Conservation (phyloP, 2,797 vertebrate genomes). For the Sebastiscus tertius region DNA sequence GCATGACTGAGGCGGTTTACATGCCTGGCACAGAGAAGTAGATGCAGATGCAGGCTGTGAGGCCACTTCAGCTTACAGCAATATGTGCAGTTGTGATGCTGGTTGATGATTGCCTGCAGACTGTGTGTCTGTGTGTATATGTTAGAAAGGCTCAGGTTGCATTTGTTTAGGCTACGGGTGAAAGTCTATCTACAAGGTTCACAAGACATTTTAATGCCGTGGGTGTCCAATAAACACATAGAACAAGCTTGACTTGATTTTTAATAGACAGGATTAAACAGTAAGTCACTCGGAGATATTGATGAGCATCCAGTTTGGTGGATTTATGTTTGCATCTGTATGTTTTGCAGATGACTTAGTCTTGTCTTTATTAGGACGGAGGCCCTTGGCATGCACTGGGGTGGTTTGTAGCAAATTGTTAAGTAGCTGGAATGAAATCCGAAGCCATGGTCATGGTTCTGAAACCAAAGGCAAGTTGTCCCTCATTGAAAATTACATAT, state of each 20-base stretch:
- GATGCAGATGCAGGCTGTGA: slow-evolving; percentile 49
- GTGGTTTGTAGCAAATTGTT: neutral
- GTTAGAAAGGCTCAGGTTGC: slow-evolving; percentile 2
- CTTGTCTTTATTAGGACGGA: neutral
- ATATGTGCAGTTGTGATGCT: slow-evolving; percentile 21
- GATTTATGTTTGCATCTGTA: neutral
- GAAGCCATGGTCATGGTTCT: neutral
- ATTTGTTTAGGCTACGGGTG: neutral
- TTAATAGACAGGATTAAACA: neutral
- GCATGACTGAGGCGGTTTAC: slow-evolving; percentile 61
- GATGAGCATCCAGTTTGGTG: neutral
- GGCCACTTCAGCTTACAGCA: slow-evolving; percentile 36
- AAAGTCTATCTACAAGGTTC: neutral
- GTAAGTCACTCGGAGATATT: neutral
- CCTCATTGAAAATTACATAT: neutral
- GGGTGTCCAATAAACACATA: neutral
- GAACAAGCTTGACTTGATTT: neutral
- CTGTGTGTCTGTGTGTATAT: slow-evolving; percentile 8
- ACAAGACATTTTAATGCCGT: neutral
- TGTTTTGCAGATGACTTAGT: neutral
- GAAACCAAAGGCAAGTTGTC: slow-evolving; percentile 6
- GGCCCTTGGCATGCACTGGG: neutral
- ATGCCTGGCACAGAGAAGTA: slow-evolving; percentile 45
- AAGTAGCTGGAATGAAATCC: neutral
- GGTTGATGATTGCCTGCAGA: slow-evolving; percentile 27